Base-by-base conservation (phyloP, 2,888 invertebrate species). In the Oeneis ivallda region DNA sequence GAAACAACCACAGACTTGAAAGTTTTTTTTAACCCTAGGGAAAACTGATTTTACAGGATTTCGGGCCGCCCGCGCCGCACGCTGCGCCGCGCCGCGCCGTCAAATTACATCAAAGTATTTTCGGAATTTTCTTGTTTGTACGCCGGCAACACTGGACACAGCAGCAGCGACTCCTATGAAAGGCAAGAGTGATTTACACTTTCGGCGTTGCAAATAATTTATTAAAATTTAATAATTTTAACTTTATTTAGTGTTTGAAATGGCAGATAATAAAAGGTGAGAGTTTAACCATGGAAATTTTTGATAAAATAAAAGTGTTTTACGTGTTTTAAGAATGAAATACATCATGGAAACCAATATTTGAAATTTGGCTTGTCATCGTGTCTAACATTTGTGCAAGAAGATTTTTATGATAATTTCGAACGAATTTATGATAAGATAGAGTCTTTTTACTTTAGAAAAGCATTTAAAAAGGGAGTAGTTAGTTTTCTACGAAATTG, bases 241-340 rank as follows among this genome's bases (percentile, higher is more conserved):
- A 72, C 67, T 71, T 70, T 65, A 67, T 67, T 71, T 71, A 70
- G 68, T 79, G 76, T 66, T 61, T 65, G 87, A 79, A 84, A 93
- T 93, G 93, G 92, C 93, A 84, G 93, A 93, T 79, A 93, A 92
- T 80, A 92, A 92, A 84, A 92, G 87, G 93, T 93, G 77, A 73
- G 71, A 70, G 26, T 39, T 8, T 41, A 13, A 63, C 19, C 9
- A 60, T 34, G 32, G 45, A 41, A 63, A 52, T 65, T 62, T 15
- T 37, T 62, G 19, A 64, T 56, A 53, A 63, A 47, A 41, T 41
- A 41, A 39, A 58, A 60, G 56, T 69, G 64, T 58, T 60, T 56
- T 37, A 61, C 43, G 15, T 43, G 26, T 9, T 32, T 32, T 67
- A 66, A 19, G 62, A 47, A 37, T 9, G n/a, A 43, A 59, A 70